Base-by-base conservation (phyloP, 1,140 invertebrate genomes). In the Phortica variegata region DNA sequence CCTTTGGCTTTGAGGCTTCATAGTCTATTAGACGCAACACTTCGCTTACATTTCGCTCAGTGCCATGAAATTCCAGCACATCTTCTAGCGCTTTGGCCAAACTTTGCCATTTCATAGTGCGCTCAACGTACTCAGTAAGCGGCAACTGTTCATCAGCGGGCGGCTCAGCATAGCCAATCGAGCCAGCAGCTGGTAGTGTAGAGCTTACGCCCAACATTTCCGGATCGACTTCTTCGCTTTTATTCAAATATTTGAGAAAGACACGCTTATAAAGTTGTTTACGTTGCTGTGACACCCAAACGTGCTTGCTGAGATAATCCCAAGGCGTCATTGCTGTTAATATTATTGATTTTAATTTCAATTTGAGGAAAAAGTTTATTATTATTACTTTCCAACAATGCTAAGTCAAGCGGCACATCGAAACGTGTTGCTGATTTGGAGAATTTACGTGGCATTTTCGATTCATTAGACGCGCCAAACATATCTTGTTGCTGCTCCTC, bases 391-490 rank as follows among this genome's bases (percentile, higher is more conserved):
- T 72, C 68, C 2, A 86, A 63, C 47, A 78, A 78, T 34, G 73
- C 56, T 34, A 82, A 79, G 50, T 83, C 78, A 43, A 86, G 60
- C 8, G 82, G 80, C 3, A 87, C 65, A 70, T 86, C 84, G 55
- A 87, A 86, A 49, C 85, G 74, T 1, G 82, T 81, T 31, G 78
- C 81, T 23, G 82, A 80, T 41, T 84, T 79, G 0, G 81, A 81
- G 69, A 85, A 86, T 13, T 82, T 78, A 17, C 84, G 66, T 1
- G 83, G 84, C 45, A 83, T 71, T 38, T 79, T 79, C 10, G 57
- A 63, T 1, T 54, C 62, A 3, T 43, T 13, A 13, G 16, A 17
- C 38, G 16, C 15, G 33, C 18, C 49, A 38, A 19, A 23, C 3
- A 59, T 47, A 6, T 63, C 49, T 10, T 50, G 38, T 9, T 68